phyloP scores from a whole-genome alignment of 1,140 invertebrate species.

The Plutomurus gul region DNA sequence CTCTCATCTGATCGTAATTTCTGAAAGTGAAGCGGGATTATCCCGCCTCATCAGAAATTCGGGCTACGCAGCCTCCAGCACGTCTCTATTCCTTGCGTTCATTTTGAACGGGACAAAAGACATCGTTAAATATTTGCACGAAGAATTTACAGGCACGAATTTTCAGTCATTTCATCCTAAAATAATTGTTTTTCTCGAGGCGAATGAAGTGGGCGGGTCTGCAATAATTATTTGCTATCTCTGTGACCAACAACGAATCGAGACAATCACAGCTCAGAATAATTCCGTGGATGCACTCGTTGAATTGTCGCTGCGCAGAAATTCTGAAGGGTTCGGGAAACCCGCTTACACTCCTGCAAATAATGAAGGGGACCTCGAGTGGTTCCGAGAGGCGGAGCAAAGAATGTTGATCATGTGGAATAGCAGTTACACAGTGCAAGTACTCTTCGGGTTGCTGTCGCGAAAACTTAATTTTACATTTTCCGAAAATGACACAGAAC shows the following conservation, averaged over 20 bases:
- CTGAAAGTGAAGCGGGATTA: too few relatives aligned
- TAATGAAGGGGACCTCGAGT: neutral
- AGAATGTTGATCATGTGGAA: neutral
- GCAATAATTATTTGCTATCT: neutral
- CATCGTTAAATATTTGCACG: too few relatives aligned
- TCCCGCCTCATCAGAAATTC: too few relatives aligned
- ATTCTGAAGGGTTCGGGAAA: neutral
- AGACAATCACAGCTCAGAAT: neutral
- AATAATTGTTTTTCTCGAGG: neutral
- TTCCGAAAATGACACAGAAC: neutral
- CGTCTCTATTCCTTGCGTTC: too few relatives aligned
- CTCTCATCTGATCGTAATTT: too few relatives aligned
- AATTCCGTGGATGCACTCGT: too few relatives aligned
- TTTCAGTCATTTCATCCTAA: neutral
- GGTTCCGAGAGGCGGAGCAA: neutral
- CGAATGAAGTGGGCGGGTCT: neutral
- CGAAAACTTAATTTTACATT: constrained; percentile 3
- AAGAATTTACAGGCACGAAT: neutral
- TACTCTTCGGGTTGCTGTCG: neutral
- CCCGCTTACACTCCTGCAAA: neutral
- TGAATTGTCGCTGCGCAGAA: neutral
- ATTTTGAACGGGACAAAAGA: too few relatives aligned
- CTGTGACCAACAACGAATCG: neutral
- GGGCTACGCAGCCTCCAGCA: too few relatives aligned
- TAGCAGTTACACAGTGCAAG: neutral